Evolutionary conservation across 2,113 vertebrate genomes (phyloP), one percentile per base, ranked within the genome.

Genomic region (Nymphicus hollandicus): DNA sequence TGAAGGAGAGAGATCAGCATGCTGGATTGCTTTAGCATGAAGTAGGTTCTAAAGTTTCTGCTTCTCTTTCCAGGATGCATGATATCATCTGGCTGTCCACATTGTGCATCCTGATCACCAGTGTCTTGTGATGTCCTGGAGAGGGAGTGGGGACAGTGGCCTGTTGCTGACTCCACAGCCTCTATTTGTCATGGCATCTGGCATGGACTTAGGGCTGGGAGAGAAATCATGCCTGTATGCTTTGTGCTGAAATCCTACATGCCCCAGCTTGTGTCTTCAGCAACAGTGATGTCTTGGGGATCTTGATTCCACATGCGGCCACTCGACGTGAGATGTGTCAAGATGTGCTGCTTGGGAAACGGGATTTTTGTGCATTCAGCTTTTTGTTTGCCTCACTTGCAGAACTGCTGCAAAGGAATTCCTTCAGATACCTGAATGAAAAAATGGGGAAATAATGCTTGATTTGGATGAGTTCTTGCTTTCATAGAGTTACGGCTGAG

Each of bases 31-130:
- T 95, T 70, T 12, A 83, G 72, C 55, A 58, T 81, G 47, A 93
- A 96, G 43, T 63, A 86, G 72, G 35, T 66, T 88, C 79, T 96
- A 66, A 94, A 80, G 49, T 93, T 95, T 90, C 80, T 44, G 39
- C 47, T 66, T 63, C 25, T 82, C 46, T 80, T 86, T 89, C 53
- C 71, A 88, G 88, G 76, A 58, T 65, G 81, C 3, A 19, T 68
- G 72, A 25, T 93, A 43, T 39, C 60, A 68, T 81, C 58, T 85
- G 70, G 23, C 65, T 93, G 78, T 65, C 83, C 41, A 28, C 4
- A 6, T 35, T 69, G 80, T 61, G 69, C 2, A 3, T 85, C 29
- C 77, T 83, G 12, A 77, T 86, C 64, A 81, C 64, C 18, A 60
- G 39, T 88, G 83, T 77, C 76, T 71, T 56, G 18, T 68, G 82